phyloP scores from a whole-genome alignment of 2,888 invertebrate genomes.

The Pycnomerus fuliginosus region DNA sequence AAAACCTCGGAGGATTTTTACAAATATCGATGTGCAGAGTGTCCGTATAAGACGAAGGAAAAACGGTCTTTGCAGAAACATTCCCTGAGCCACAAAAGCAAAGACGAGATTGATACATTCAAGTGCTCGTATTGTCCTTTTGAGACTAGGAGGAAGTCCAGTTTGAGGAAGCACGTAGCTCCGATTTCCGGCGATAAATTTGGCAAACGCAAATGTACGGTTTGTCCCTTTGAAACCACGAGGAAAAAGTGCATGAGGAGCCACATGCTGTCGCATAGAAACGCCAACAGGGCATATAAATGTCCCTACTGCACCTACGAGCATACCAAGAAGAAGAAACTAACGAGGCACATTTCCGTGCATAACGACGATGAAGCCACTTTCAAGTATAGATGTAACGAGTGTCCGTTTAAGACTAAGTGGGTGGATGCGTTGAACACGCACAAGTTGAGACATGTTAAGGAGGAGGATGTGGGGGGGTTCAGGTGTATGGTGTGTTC shows the following conservation, averaged over 20 bases:
- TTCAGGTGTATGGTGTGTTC: conserved; percentile 18
- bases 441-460: conserved; percentile 14
- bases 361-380: conserved; percentile 12
- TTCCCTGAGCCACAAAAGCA: conserved; percentile 16
- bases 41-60: conserved; percentile 23
- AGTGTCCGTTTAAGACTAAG: conserved; percentile 18
- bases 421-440: conserved; percentile 18
- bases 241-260: conserved; percentile 17
- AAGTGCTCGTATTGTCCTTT: conserved; percentile 25
- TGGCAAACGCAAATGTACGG: conserved; percentile 11
- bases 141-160: conserved; percentile 20
- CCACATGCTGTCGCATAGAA: conserved; percentile 16
- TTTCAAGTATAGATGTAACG: conserved; percentile 13
- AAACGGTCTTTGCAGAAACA: conserved; percentile 23
- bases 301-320: conserved; percentile 15
- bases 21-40: conserved; percentile 21
- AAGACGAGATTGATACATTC: conserved; percentile 16
- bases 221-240: conserved; percentile 11
- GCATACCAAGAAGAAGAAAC: conserved; percentile 16
- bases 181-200: conserved; percentile 9
- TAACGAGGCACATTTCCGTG: conserved; percentile 15
- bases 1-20: conserved; percentile 21
- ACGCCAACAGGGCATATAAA: conserved; percentile 13
- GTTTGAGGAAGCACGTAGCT: conserved; percentile 11
- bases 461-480: conserved; percentile 12